These are phyloP conservation scores for Melanotaenia pygmaea DNA, from an alignment of 2,797 vertebrate genomes.

Conservation along the genomic window DNA sequence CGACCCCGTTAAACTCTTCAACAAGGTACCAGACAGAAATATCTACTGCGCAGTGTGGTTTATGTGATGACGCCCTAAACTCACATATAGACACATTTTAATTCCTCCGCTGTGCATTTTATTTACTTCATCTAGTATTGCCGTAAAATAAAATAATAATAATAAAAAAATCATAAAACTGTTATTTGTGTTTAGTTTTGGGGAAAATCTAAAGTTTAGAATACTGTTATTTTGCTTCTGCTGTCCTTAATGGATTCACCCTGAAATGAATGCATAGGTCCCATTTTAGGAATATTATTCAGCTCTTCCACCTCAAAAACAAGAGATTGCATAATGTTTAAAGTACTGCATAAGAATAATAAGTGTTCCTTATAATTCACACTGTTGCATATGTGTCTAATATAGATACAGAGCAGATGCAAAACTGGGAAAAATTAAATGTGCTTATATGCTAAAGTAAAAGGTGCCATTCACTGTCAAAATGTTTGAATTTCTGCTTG, in stretches of 20 bases:
- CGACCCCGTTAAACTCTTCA: conserved; percentile 93
- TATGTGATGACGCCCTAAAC: neutral
- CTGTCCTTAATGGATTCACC: no score
- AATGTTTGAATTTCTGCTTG: neutral
- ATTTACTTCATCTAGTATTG: neutral
- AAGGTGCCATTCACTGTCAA: neutral
- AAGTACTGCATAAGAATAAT: no score
- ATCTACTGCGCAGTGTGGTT: neutral
- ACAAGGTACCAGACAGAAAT: conserved; percentile 85
- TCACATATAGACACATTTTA: neutral
- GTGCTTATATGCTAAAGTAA: neutral
- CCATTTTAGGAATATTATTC: no score
- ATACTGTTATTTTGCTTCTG: neutral
- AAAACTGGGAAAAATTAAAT: neutral
- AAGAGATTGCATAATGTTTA: no score
- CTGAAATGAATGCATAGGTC: no score
- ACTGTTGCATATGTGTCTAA: neutral
- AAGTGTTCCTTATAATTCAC: neutral
- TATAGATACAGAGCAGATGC: neutral
- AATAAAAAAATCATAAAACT: neutral
- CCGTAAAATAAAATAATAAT: no score
- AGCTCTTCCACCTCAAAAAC: neutral
- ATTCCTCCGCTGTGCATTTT: neutral
- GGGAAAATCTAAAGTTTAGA: neutral
- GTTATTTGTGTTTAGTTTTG: neutral